Evolutionary conservation across 2,113 vertebrate species (phyloP).

Genomic region (Platysternon megacephalum): DNA sequence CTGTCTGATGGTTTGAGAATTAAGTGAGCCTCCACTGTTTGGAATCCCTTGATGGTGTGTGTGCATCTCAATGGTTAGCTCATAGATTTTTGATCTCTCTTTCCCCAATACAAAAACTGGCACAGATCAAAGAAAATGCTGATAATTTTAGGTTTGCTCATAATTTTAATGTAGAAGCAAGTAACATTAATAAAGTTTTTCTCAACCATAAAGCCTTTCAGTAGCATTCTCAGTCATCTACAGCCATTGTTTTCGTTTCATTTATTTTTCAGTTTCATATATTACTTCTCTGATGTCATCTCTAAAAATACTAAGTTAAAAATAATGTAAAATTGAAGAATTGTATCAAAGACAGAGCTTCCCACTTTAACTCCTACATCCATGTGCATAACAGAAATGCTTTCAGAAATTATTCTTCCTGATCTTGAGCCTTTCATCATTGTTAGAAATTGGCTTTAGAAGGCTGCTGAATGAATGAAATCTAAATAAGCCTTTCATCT

Average conservation of each 20-base stretch:
- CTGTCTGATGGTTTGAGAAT: not conserved
- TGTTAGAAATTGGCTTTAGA: not conserved
- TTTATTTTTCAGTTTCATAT: not conserved
- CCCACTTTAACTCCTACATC: not conserved
- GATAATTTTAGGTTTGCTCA: not conserved
- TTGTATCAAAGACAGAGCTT: not conserved
- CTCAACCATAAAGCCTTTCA: conserved; percentile 1
- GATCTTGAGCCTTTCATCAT: conserved; percentile 29
- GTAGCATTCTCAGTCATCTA: conserved; percentile 7
- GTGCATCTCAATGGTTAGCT: not conserved
- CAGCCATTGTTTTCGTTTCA: not conserved
- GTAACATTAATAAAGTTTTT: not conserved
- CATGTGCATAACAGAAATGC: not conserved
- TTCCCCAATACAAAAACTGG: not conserved
- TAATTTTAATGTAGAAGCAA: not conserved
- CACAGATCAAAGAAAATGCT: not conserved
- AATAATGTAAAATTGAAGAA: conserved; percentile 13
- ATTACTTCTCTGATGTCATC: not conserved
- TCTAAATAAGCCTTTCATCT: conserved; percentile 44
- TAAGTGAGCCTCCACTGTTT: not conserved
- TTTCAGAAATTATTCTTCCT: conserved; percentile 31
- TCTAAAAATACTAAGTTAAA: conserved; percentile 13
- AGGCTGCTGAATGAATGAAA: conserved; percentile 13
- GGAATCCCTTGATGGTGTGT: not conserved
- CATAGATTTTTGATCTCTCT: not conserved